Base-by-base conservation (phyloP, 1,140 invertebrate species). In the Epicauta chinensis region DNA sequence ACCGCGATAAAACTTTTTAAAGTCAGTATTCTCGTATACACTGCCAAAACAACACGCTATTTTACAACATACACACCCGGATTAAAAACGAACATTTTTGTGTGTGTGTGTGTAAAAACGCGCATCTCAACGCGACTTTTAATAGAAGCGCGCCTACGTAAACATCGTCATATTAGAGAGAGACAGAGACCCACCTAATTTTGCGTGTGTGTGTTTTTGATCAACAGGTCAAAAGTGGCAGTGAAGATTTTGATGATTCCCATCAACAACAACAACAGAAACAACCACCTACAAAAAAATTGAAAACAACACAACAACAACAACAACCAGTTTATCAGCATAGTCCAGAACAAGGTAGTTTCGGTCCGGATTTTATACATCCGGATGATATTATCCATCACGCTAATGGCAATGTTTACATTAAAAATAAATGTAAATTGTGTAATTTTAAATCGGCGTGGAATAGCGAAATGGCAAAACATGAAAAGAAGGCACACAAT, bases 381-480 rank as follows among this genome's bases (percentile, higher is more conserved):
- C 73, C 73, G 7, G 74, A 76, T 57, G 75, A 76, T 52, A 73
- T 75, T 34, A 61, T 70, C 16, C 64, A 67, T 66, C 48, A 76
- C 70, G 32, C 73, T 68, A 71, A 77, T 76, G 55, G 75, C 30
- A 68, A 69, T 29, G 60, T 70, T 15, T 70, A 69, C 57, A 64
- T 69, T 55, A 70, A 69, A 37, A 66, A 58, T 42, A 69, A 70
- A 54, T 70, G 68, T 47, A 68, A 67, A 53, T 53, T 66, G 55
- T 70, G 68, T 51, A 66, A 67, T 46, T 70, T 59, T 55, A 69
- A 69, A 38, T 60, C 67, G 2, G 62, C 75, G 2, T 77, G 77
- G 63, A 75, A 79, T 38, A 75, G 69, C 7, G 79, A 77, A 65
- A 75, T 74, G 71, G 71, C 67, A 60, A 74, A 65, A 67, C 82